phyloP scores from a whole-genome alignment of 2,888 invertebrate genomes.

The Gastrophysa polygoni region DNA sequence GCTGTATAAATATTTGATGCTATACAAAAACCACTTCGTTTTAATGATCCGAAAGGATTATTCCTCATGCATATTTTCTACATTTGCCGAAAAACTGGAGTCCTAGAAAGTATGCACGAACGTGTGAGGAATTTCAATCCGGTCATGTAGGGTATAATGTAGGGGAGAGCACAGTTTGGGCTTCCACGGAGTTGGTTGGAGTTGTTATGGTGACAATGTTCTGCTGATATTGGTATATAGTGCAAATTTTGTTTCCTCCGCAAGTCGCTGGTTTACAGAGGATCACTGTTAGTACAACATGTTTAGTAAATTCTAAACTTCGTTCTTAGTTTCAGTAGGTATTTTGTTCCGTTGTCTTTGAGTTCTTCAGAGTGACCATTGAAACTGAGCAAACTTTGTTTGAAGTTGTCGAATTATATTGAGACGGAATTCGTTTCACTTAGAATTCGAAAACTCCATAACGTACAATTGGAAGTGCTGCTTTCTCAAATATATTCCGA shows the following conservation, averaged over 20 bases:
- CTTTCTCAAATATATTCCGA: no score
- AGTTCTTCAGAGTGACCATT: no score
- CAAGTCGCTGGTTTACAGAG: not conserved
- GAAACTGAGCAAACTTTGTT: no score
- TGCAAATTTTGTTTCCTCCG: not conserved
- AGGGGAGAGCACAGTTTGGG: not conserved
- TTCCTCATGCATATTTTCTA: constrained; percentile 7
- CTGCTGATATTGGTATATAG: not conserved
- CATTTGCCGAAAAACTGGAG: not conserved
- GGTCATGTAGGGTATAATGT: constrained; percentile 10
- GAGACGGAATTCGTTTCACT: no score
- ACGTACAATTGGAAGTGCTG: no score
- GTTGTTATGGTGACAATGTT: not conserved
- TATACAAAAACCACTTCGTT: no score
- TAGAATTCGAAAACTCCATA: no score
- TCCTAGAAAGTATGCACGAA: constrained; percentile 7
- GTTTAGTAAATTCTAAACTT: not conserved
- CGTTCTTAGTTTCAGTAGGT: no score
- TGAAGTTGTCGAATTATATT: no score
- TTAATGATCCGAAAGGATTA: not conserved
- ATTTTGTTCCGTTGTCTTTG: no score
- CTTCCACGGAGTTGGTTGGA: not conserved
- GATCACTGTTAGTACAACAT: not conserved
- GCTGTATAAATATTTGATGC: no score
- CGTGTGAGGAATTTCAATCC: constrained; percentile 10